These are phyloP conservation scores for Hypsopygia costalis DNA, from an alignment of 2,888 invertebrate genomes.

Conservation along the genomic window DNA sequence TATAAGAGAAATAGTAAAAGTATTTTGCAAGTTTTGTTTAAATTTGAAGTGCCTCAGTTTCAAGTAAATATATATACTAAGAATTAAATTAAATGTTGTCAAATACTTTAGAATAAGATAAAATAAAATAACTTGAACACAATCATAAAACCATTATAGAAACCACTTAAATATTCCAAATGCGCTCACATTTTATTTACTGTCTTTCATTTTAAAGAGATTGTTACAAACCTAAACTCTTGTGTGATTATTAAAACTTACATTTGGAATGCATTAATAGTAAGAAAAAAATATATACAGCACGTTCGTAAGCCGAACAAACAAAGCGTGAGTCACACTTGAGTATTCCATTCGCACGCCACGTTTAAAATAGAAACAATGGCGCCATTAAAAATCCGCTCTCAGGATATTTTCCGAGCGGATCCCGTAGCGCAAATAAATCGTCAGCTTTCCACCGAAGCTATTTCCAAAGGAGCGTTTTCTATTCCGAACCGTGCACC, in stretches of 20 bases:
- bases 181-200: background rate
- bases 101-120: background rate
- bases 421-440: constrained; percentile 77
- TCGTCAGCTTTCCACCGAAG: constrained; percentile 79
- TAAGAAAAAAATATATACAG: constrained; percentile 1
- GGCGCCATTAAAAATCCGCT: constrained; percentile 78
- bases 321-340: constrained; percentile 49
- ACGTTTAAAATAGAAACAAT: constrained; percentile 79
- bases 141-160: background rate
- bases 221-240: constrained; percentile 2
- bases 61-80: no score
- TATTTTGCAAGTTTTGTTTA: no score
- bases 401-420: constrained; percentile 74
- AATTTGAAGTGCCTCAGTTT: no score
- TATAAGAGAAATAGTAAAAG: no score
- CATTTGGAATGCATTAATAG: constrained; percentile 6
- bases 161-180: constrained; percentile 3
- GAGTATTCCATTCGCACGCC: constrained; percentile 75
- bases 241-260: constrained; percentile 1
- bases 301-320: constrained; percentile 21
- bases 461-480: constrained; percentile 79
- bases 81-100: no score
- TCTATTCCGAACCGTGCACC: constrained; percentile 78
- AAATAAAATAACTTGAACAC: no score
- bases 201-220: background rate